Evolutionary conservation across 2,797 vertebrate species (phyloP).

Genomic region (Enteromius viviparus): DNA sequence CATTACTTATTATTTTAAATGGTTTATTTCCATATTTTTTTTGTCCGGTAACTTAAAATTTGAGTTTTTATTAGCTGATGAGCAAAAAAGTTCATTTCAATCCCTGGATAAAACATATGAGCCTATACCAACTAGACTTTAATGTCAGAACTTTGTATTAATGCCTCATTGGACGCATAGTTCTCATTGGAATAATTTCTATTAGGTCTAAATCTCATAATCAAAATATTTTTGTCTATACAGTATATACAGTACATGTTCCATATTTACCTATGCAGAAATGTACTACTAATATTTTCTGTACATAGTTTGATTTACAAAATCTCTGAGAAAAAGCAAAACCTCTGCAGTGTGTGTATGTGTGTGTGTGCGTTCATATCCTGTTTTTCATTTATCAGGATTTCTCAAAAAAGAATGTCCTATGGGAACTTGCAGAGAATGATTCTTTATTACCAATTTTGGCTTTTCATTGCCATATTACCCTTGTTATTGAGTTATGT

Average conservation of each 20-base stretch:
- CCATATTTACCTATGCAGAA: not conserved
- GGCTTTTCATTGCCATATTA: constrained; percentile 3
- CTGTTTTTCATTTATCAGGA: not conserved
- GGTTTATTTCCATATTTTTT: too few species aligned
- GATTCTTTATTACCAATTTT: not conserved
- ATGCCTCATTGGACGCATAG: constrained; percentile 31
- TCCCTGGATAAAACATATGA: too few species aligned
- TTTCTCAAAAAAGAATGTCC: constrained; percentile 28
- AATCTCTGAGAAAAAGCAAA: not conserved
- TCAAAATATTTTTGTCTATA: not conserved
- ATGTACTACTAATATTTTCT: not conserved
- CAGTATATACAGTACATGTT: too few species aligned
- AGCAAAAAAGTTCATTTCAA: too few species aligned
- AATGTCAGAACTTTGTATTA: not conserved
- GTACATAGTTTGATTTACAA: not conserved
- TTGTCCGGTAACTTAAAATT: too few species aligned
- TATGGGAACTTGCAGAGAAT: not conserved
- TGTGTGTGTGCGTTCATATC: too few species aligned
- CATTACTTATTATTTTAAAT: too few species aligned
- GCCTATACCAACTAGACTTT: not conserved
- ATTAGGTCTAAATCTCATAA: not conserved
- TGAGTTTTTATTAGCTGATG: too few species aligned
- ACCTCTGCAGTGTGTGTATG: not conserved
- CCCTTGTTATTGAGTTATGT: not conserved
- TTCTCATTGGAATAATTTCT: not conserved